Evolutionary conservation across 2,113 vertebrate genomes (phyloP).

Genomic region (Actenoides hombroni): DNA sequence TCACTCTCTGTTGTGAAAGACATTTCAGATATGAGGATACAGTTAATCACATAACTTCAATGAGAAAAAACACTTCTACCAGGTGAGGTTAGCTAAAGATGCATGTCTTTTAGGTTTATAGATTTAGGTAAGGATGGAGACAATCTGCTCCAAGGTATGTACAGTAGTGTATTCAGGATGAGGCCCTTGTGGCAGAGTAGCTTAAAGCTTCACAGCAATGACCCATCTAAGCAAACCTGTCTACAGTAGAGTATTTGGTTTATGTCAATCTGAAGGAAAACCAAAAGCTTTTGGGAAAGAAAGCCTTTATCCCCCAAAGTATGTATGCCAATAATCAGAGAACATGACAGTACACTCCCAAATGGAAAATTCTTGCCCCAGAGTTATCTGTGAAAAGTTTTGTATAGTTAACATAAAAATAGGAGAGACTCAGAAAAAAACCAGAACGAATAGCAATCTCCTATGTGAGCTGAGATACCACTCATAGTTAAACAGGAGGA

Average conservation of each 20-base stretch:
- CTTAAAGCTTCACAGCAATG: background rate
- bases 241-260: background rate
- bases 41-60: background rate
- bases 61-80: background rate
- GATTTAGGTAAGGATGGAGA: background rate
- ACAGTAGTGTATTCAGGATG: background rate
- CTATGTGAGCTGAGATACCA: background rate
- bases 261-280: background rate
- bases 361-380: background rate
- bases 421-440: background rate
- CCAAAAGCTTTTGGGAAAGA: background rate
- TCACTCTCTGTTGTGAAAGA: background rate
- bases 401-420: background rate
- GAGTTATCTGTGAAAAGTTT: background rate
- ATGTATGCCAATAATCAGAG: background rate
- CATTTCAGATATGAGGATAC: background rate
- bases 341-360: background rate
- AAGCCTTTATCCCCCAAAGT: background rate
- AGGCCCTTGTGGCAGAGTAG: background rate
- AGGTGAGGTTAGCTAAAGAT: background rate
- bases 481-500: background rate
- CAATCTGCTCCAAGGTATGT: background rate
- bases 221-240: background rate
- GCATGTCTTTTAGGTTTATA: background rate
- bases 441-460: background rate